A percentile compares a stretch with the other conserved stretches of the same genome.
phyloP scores from a whole-genome alignment of 2,797 vertebrate genomes.

The Acestrorhynchus altus region DNA sequence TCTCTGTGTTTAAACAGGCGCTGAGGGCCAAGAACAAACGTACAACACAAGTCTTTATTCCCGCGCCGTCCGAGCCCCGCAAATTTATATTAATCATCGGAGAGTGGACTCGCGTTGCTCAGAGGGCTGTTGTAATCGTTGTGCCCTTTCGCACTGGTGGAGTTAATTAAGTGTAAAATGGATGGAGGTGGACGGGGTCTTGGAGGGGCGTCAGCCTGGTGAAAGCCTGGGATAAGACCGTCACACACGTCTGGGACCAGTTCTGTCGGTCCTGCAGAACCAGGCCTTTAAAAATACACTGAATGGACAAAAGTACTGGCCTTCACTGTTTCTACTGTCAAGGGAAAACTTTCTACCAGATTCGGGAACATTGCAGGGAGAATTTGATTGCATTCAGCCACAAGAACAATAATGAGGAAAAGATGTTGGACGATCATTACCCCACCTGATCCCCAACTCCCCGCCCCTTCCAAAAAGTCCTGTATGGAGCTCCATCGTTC shows the following conservation, averaged over 20 bases:
- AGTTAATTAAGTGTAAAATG: conserved; percentile 70
- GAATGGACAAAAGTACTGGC: too few species aligned
- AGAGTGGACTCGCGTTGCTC: conserved; percentile 33
- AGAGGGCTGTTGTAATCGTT: conserved; percentile 50
- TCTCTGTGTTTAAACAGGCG: conserved; percentile 28
- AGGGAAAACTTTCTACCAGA: too few species aligned
- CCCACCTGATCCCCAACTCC: too few species aligned
- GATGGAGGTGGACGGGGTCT: conserved; percentile 50
- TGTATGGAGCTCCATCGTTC: too few species aligned
- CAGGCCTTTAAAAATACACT: too few species aligned
- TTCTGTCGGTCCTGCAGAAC: background rate
- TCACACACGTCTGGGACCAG: background rate
- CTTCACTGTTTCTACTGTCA: too few species aligned
- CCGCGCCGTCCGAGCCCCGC: conserved; percentile 36
- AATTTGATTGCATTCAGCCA: too few species aligned
- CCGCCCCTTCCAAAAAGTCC: too few species aligned
- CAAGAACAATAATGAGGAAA: too few species aligned
- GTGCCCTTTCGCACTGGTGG: conserved; percentile 57
- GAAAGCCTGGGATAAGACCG: background rate
- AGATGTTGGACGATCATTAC: too few species aligned
- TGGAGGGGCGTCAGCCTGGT: conserved; percentile 41
- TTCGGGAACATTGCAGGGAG: too few species aligned
- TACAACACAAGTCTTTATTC: conserved; percentile 49
- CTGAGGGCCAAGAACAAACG: conserved; percentile 40
- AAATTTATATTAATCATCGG: conserved; percentile 60